Base-by-base conservation (phyloP, 1,140 invertebrate species). In the Lordiphosa mommai region DNA sequence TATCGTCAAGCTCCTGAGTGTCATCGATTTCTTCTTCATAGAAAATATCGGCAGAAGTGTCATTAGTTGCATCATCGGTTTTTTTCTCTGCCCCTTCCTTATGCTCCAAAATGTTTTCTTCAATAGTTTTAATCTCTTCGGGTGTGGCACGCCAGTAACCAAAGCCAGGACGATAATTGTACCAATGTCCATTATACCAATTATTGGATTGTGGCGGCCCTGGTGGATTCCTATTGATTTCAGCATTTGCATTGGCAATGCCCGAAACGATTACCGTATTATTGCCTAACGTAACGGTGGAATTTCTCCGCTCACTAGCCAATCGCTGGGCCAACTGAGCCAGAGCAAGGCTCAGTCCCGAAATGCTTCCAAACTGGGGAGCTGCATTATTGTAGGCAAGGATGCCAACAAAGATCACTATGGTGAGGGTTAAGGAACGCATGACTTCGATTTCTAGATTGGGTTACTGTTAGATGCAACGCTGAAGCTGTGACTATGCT, bases 261-360 rank as follows among this genome's bases (percentile, higher is more conserved):
- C 64, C 64, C 8, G 64, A 30, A 8, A 68, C 14, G 20, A 68
- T 68, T 0, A 68, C n/a, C 1, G 64, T 68, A n/a, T 59, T 52
- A 33, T 68, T 68, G 1, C 64, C 64, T 3, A 68, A 59, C 1
- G n/a, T 7, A 20, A 68, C 20, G 4, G 2, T 68, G n/a, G 46
- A 32, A 16, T n/a, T 68, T 51, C 12, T 10, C 27, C 9, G 29
- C 7, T 10, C 17, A 37, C 20, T 33, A 1, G 43, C 61, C 32
- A 50, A 38, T 1, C 6, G n/a, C 1, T 68, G 33, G 20, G 66
- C 29, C 55, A 68, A 23, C 33, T 34, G 46, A 3, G 9, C 16
- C 17, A 68, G 20, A 3, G 56, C 20, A 3, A 7, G 12, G 16
- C 23, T n/a, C 3, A 47, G 27, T 33, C 10, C 20, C 20, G 20